phyloP scores from a whole-genome alignment of 2,888 invertebrate genomes.

The Erebia aethiops region DNA sequence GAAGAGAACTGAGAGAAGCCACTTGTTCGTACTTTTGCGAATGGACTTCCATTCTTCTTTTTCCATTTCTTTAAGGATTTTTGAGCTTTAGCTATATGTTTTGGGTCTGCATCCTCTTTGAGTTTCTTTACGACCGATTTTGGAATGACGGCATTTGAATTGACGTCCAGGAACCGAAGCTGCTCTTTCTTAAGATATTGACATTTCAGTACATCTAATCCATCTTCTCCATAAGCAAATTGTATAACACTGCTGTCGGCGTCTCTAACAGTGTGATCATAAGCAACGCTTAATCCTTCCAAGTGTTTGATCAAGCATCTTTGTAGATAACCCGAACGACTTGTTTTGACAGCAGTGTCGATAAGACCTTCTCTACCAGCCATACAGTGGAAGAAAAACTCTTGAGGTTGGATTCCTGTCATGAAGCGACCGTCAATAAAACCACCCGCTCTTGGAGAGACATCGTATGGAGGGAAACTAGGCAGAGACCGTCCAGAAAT shows the following conservation, averaged over 20 bases:
- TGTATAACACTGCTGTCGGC: conserved; percentile 96
- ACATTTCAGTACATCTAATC: conserved; percentile 93
- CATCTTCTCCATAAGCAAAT: conserved; percentile 97
- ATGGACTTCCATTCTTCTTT: conserved; percentile 76
- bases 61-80: conserved; percentile 86
- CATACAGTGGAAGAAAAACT: conserved; percentile 99
- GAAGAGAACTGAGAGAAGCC: conserved; percentile 85
- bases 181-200: conserved; percentile 91
- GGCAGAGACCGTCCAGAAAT: conserved; percentile 96
- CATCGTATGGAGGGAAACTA: conserved; percentile 94
- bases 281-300: conserved; percentile 95
- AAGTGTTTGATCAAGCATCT: conserved; percentile 98
- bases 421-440: conserved; percentile 98
- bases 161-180: conserved; percentile 91
- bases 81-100: conserved; percentile 78
- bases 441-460: conserved; percentile 96
- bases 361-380: conserved; percentile 99
- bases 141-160: conserved; percentile 86
- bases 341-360: conserved; percentile 99
- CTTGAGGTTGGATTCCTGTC: conserved; percentile 99
- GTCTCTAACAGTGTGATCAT: conserved; percentile 98
- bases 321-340: conserved; percentile 98
- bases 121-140: conserved; percentile 82
- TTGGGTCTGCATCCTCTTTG: conserved; percentile 79
- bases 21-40: conserved; percentile 73